Base-by-base conservation (phyloP, 2,888 invertebrate genomes). In the Cryptocephalus moraei region DNA sequence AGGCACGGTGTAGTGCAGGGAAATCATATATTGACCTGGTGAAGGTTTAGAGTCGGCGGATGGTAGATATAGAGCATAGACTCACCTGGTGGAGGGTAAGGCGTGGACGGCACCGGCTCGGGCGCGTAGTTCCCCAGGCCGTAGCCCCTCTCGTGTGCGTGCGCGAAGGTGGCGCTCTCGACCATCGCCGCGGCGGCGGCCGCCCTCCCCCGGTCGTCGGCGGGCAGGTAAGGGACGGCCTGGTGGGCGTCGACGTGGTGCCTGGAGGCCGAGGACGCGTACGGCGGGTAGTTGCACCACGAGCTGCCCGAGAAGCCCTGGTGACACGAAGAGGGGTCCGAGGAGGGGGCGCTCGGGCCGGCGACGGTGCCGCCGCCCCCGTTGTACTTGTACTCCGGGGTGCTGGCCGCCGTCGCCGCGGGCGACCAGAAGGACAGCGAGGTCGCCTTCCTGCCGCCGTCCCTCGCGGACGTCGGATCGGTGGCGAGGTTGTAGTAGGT, bases 401-500 rank as follows among this genome's bases (percentile, higher is more conserved):
- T 73, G 44, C 71, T 69, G 55, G 80, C 78, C 46, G 78, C 73
- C 9, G 81, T 77, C 46, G 73, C 71, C 39, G 76, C 76, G 33
- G 80, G 79, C 51, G 79, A 78, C 86, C 86, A 86, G 69, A 86
- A 85, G 43, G 81, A 80, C 53, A 83, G 71, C 9, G 22, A 22
- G 33, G 73, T 66, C 40, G 72, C 65, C 60, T 77, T 77, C 53
- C 77, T 71, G 60, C 73, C 72, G 54, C 84, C 82, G 65, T 82
- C 81, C 65, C 82, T 77, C 64, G 81, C 77, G 42, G 54, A 77
- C 52, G 80, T 72, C 50, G 74, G 73, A 50, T 82, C 76, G 38
- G 80, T 78, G 36, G 84, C 82, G 62, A 86, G 74, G 67, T 86
- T 85, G 72, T 86, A 86, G 72, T 86, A 86, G 66, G 86, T 86